Evolutionary conservation across 2,113 vertebrate genomes (phyloP).

Genomic region (Antigone vipio): DNA sequence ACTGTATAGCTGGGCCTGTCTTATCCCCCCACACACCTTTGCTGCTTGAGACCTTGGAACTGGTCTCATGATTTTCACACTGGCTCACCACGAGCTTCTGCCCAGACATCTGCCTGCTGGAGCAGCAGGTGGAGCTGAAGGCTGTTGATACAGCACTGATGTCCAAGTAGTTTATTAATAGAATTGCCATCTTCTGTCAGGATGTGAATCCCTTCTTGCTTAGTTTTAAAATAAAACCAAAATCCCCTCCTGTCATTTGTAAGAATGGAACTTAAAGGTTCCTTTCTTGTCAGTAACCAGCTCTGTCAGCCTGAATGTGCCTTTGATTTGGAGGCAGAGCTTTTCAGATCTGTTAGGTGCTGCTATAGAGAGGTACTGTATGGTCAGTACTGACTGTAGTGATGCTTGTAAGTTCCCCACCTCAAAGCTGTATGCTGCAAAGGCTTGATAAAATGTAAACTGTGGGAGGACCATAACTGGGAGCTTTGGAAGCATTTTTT

Average conservation of each 20-base stretch:
- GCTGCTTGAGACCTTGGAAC: not conserved
- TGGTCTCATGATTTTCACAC: not conserved
- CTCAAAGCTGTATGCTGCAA: not conserved
- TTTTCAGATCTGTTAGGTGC: not conserved
- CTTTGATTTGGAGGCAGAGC: not conserved
- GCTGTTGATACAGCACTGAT: not conserved
- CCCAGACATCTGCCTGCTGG: not conserved
- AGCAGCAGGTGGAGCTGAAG: constrained; percentile 60
- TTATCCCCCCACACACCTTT: not conserved
- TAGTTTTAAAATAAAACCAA: not conserved
- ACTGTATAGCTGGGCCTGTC: not conserved
- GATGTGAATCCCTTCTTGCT: not conserved
- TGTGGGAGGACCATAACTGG: not conserved
- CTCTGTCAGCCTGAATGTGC: not conserved
- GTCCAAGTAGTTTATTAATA: not conserved
- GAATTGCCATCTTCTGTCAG: not conserved
- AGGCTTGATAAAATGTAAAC: not conserved
- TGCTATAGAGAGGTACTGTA: not conserved
- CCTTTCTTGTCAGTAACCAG: not conserved
- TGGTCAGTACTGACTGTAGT: not conserved
- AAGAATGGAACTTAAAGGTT: not conserved
- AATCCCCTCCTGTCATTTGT: not conserved
- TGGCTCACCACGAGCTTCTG: not conserved
- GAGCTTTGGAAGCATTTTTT: not conserved
- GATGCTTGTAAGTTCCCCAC: not conserved